Evolutionary conservation across 2,113 vertebrate genomes (phyloP).

Genomic region (Sinocyclocheilus grahami): DNA sequence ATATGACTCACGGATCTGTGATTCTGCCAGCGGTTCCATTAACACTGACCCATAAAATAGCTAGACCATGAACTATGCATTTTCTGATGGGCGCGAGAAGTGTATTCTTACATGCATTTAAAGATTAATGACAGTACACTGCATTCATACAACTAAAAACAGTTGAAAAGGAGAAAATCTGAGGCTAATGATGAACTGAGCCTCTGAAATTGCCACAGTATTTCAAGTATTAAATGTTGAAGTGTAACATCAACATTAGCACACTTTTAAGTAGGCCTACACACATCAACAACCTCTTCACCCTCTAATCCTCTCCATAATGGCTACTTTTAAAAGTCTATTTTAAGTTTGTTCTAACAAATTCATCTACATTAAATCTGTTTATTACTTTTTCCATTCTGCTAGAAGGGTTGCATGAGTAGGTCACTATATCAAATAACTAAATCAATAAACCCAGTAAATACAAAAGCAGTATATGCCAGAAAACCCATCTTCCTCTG

Average conservation of each 20-base stretch:
- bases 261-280: too few species aligned
- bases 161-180: background rate
- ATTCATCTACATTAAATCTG: background rate
- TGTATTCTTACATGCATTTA: background rate
- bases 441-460: background rate
- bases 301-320: background rate
- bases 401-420: slow-evolving; percentile 10
- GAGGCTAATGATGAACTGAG: background rate
- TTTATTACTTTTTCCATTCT: slow-evolving; percentile 6
- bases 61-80: slow-evolving; percentile 20
- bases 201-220: background rate
- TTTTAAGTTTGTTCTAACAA: background rate
- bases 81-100: slow-evolving; percentile 14
- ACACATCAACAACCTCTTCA: slow-evolving; percentile 5
- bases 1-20: background rate
- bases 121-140: slow-evolving; percentile 2
- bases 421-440: background rate
- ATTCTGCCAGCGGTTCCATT: slow-evolving; percentile 29
- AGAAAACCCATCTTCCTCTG: background rate
- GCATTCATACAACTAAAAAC: background rate
- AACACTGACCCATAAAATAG: slow-evolving; percentile 25
- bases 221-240: background rate
- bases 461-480: background rate
- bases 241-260: background rate
- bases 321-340: background rate